Evolutionary conservation across 2,113 vertebrate genomes (phyloP).

Genomic region (Nibea coibor): DNA sequence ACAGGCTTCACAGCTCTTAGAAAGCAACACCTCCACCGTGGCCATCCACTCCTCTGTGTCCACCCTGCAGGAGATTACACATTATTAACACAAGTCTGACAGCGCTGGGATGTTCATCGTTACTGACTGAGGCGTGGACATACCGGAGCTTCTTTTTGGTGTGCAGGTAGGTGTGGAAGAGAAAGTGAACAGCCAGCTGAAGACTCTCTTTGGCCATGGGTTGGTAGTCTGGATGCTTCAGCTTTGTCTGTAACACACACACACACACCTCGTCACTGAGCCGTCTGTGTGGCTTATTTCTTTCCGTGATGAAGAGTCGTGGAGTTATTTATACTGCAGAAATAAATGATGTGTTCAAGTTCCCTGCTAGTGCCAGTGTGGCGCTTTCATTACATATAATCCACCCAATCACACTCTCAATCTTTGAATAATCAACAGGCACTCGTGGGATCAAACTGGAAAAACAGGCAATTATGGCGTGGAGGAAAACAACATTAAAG

Average conservation of each 20-base stretch:
- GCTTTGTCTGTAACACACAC: slow-evolving; percentile 90
- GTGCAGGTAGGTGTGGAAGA: slow-evolving; percentile 97
- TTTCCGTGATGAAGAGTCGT: neutral
- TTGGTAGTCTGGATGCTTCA: slow-evolving; percentile 96
- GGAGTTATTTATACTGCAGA: neutral
- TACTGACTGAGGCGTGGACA: neutral
- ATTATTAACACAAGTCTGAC: neutral
- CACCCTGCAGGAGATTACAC: slow-evolving; percentile 82
- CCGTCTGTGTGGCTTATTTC: neutral
- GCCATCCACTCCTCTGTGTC: slow-evolving; percentile 99
- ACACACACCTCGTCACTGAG: neutral
- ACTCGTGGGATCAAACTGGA: neutral
- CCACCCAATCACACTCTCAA: neutral
- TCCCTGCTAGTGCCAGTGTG: neutral
- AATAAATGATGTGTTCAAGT: neutral
- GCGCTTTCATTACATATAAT: neutral
- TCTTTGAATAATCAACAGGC: neutral
- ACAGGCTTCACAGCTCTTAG: slow-evolving; percentile 95
- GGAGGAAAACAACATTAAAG: neutral
- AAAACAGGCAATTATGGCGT: neutral
- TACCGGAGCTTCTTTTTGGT: slow-evolving; percentile 99
- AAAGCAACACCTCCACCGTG: slow-evolving; percentile 94
- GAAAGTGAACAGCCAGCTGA: slow-evolving; percentile 95
- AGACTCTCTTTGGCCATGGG: slow-evolving; percentile 96
- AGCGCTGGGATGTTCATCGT: neutral